Base-by-base conservation (phyloP, 1,140 invertebrate genomes). In the Brachionus sp. region DNA sequence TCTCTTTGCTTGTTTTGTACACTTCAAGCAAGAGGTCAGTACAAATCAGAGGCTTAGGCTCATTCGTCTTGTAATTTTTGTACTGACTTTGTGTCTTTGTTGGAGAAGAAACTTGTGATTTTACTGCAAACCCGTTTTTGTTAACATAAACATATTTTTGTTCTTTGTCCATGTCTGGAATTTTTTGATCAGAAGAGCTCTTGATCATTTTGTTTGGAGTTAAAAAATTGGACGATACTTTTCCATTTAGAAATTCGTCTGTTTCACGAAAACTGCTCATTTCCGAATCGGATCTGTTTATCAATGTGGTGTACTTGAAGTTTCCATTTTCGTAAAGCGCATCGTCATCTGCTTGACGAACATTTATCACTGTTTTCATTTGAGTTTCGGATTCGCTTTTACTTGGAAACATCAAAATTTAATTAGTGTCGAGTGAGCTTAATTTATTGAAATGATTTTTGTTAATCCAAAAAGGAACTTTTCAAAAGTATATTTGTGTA, bases 1-100 rank as follows among this genome's bases (percentile, higher is more conserved):
- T 80, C 23, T 62, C 62, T 64, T 57, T 62, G 37, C 35, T 80
- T 33, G 50, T 62, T 80, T 80, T 80, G 33, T 80, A 57, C 35
- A 39, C 62, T 23, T 66, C 77, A 5, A 80, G 50, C 35, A 80
- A 33, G 19, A 66, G 50, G 13, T 80, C 77, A 62, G 77, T 80
- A 16, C 77, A 80, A 42, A 80, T 62, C 3, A 80, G 13, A 4
- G 77, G 25, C 10, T 33, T 25, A 1, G 12, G 25, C 3, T 57
- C 25, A n/a, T 12, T 13, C 2, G 19, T n/a, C 13, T 19, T 33
- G 29, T 53, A 19, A 6, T 39, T 35, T 37, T 78, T 77, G 35
- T 50, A 19, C 2, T 29, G 2, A 23, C 1, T 4, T 1, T 0
- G 13, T 25, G 23, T 29, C 25, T 78, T 78, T n/a, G 77, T 12